Conservation (phyloP, 1,140 invertebrate genomes). For the Drosophila ercepeae region DNA sequence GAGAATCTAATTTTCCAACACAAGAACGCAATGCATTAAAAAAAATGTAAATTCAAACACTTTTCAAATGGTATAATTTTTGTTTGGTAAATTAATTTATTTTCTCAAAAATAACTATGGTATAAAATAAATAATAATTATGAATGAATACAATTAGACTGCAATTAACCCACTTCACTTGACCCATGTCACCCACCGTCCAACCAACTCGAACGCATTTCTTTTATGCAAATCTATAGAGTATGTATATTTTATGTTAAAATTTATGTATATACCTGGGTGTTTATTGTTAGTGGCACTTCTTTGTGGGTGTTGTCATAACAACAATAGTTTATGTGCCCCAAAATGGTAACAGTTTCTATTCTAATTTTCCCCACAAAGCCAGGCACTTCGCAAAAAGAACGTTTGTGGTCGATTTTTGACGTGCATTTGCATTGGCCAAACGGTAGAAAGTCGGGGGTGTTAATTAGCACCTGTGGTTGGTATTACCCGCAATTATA, state of each 20-base stretch:
- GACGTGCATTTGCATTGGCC: constrained; percentile 11
- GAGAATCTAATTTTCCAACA: no score
- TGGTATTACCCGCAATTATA: constrained; percentile 63
- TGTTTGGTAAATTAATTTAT: no score
- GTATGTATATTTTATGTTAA: constrained; percentile 20
- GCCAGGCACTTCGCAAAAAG: constrained; percentile 5
- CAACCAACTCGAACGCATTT: constrained; percentile 10
- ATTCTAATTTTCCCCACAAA: constrained; percentile 9
- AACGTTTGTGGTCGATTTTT: constrained; percentile 43
- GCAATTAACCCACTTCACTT: no score
- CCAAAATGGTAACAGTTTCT: constrained; percentile 40
- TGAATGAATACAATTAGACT: neutral
- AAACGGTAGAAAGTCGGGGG: constrained; percentile 46
- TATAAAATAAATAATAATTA: no score
- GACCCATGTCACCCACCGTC: constrained; percentile 17
- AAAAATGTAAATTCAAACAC: no score
- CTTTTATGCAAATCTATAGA: constrained; percentile 21
- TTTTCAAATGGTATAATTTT: no score
- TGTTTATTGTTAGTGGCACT: constrained; percentile 35
- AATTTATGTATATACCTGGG: neutral
- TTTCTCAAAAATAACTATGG: no score
- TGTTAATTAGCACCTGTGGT: constrained; percentile 55
- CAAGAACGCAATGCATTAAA: no score
- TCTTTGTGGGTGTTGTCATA: constrained; percentile 49
- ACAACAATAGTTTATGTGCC: constrained; percentile 25